phyloP scores from a whole-genome alignment of 64 coral and sea anemone species.

The Dendronephthya gigantea region DNA sequence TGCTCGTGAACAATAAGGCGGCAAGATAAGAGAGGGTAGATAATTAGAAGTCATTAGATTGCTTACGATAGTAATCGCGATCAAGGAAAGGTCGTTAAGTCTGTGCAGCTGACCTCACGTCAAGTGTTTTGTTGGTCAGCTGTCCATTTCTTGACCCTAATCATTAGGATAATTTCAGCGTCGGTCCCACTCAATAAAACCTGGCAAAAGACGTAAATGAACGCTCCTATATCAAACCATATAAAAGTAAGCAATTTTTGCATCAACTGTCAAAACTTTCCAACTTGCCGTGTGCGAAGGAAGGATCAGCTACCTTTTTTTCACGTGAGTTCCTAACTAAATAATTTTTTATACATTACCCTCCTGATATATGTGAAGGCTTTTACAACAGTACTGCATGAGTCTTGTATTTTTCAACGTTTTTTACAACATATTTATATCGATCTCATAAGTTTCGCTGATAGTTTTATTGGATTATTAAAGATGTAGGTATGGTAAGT shows the following conservation, averaged over 20 bases:
- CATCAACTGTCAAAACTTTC: not conserved
- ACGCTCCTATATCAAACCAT: not conserved
- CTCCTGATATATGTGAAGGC: not conserved
- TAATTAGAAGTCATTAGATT: not conserved
- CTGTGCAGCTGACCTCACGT: not conserved
- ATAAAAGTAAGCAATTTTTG: not conserved
- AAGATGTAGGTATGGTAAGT: not conserved
- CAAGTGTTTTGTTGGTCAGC: not conserved
- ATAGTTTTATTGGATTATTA: not conserved
- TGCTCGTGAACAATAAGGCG: not conserved
- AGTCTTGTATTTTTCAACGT: not conserved
- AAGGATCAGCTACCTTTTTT: not conserved
- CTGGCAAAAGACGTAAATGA: not conserved
- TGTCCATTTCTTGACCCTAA: not conserved
- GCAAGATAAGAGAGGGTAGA: not conserved
- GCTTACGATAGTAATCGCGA: not conserved
- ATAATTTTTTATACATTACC: not conserved
- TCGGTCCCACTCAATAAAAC: not conserved
- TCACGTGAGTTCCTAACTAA: not conserved
- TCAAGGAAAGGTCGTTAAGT: not conserved
- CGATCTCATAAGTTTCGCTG: too few species aligned
- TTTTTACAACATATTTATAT: not conserved
- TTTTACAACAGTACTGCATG: not conserved
- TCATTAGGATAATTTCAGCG: constrained; percentile 3
- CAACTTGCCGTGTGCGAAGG: not conserved